Conservation (phyloP, 2,113 vertebrate genomes). For the Lethenteron reissneri region DNA sequence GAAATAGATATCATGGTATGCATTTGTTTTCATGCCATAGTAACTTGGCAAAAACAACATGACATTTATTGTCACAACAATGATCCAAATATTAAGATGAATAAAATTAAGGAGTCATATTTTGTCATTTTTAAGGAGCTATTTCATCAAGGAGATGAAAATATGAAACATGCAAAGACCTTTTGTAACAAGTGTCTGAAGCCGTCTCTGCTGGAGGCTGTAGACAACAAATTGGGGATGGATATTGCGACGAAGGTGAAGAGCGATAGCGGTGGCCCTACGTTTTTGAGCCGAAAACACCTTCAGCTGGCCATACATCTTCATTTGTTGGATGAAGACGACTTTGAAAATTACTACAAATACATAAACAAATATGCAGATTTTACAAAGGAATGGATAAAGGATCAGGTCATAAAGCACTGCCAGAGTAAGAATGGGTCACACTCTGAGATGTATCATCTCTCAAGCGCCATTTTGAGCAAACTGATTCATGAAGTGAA, state of each 20-base stretch:
- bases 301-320: conserved; percentile 7
- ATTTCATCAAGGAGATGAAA: conserved; percentile 5
- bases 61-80: background rate
- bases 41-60: background rate
- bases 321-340: conserved; percentile 3
- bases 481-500: too few relatives aligned
- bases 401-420: background rate
- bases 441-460: too few relatives aligned
- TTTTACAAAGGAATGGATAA: conserved; percentile 6
- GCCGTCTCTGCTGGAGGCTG: background rate
- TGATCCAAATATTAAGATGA: background rate
- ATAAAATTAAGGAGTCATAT: background rate
- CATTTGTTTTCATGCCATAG: background rate
- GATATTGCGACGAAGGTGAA: background rate
- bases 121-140: conserved; percentile 4
- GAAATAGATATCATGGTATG: background rate
- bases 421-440: background rate
- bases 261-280: background rate
- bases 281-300: conserved; percentile 5
- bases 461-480: too few relatives aligned
- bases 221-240: conserved; percentile 2
- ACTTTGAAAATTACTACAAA: background rate
- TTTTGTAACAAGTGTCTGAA: conserved; percentile 5
- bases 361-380: conserved; percentile 2
- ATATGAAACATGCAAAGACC: background rate